Conservation (phyloP, 2,888 invertebrate species). For the Eilema sororculum region DNA sequence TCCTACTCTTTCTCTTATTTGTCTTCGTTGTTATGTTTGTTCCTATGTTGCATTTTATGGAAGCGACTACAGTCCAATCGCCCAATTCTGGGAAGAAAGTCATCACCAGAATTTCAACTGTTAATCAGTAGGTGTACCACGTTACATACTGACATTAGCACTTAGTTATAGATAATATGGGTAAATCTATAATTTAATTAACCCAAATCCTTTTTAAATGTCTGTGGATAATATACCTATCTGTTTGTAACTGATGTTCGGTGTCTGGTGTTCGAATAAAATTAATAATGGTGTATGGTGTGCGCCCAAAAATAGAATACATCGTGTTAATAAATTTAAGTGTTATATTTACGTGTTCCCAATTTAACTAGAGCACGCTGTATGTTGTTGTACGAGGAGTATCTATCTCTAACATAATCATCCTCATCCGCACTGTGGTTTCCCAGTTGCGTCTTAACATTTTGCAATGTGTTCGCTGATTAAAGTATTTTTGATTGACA, state of each 20-base stretch:
- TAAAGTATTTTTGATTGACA: no score
- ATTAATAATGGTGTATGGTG: slow-evolving; percentile 15
- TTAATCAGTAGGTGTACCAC: no score
- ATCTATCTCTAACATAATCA: neutral
- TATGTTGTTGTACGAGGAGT: neutral
- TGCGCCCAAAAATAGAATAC: neutral
- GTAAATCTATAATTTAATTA: slow-evolving; percentile 6
- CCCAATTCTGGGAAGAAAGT: no score
- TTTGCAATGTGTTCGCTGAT: no score
- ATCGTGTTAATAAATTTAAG: slow-evolving; percentile 5
- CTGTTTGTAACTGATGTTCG: neutral
- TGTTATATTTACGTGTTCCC: slow-evolving; percentile 22
- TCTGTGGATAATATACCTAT: neutral
- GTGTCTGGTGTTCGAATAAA: slow-evolving; percentile 8
- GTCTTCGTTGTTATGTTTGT: no score
- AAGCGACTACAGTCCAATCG: no score
- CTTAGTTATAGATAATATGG: neutral
- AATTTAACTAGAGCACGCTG: slow-evolving; percentile 14
- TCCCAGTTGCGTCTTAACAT: no score
- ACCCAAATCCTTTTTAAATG: slow-evolving; percentile 10
- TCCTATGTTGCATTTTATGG: no score
- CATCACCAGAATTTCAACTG: no score
- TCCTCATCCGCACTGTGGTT: no score
- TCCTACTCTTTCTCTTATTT: no score
- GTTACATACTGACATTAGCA: no score